A percentile compares a stretch with the other conserved stretches of the same genome.
Evolutionary conservation across 2,113 vertebrate genomes (phyloP).

Genomic region (Serinus canaria): DNA sequence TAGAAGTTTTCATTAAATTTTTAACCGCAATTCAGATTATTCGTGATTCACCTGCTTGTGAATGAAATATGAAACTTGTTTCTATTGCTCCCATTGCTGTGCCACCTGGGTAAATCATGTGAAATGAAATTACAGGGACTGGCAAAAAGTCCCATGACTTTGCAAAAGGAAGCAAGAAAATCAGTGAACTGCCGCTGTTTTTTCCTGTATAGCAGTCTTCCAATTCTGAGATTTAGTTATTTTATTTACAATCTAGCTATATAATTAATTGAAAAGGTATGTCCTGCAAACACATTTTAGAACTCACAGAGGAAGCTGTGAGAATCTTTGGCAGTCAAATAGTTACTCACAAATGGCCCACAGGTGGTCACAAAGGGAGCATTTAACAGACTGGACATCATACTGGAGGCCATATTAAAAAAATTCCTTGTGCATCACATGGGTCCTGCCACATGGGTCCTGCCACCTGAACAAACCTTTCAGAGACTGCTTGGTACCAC

Average conservation of each 20-base stretch:
- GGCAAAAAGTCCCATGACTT: neutral
- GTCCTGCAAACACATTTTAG: neutral
- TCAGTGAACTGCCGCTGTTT: neutral
- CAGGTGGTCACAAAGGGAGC: neutral
- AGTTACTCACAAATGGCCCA: neutral
- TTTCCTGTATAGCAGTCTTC: neutral
- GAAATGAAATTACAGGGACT: neutral
- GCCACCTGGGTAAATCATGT: neutral
- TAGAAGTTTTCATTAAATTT: neutral
- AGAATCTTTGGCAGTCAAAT: neutral
- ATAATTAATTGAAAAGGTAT: neutral
- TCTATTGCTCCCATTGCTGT: neutral
- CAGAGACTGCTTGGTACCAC: neutral
- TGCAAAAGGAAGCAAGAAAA: neutral
- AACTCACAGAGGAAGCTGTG: neutral
- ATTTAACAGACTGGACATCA: neutral
- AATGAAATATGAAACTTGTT: neutral
- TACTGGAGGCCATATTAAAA: neutral
- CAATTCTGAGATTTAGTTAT: neutral
- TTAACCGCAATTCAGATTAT: neutral
- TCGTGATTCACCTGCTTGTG: neutral
- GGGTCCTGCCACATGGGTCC: neutral
- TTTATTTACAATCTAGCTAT: neutral
- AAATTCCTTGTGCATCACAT: neutral
- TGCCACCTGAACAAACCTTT: neutral